A percentile compares a stretch with the other conserved stretches of the same genome.
Conservation (phyloP, 2,888 invertebrate species). For the Aricia artaxerxes region DNA sequence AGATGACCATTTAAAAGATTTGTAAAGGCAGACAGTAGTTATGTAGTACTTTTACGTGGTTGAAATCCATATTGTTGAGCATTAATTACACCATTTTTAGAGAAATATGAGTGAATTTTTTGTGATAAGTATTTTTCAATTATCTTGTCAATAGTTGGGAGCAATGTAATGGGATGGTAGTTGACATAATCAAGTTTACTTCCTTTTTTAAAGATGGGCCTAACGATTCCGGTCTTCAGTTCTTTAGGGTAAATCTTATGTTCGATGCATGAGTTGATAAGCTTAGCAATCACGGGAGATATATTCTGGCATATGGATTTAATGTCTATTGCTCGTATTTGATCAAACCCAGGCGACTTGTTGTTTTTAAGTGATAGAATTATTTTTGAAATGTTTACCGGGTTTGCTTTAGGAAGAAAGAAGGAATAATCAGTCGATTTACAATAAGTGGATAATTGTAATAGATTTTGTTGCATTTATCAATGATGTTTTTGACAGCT, state of each 20-base stretch:
- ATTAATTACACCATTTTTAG: conserved; percentile 25
- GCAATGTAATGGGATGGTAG: conserved; percentile 3
- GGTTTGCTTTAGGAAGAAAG: too few relatives aligned
- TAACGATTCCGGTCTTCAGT: conserved; percentile 39
- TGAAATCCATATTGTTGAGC: not conserved
- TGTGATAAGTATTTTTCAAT: conserved; percentile 30
- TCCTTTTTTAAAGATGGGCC: conserved; percentile 37
- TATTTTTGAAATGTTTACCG: too few relatives aligned
- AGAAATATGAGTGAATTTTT: conserved; percentile 26
- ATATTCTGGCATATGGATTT: conserved; percentile 22
- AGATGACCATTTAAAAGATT: conserved; percentile 17
- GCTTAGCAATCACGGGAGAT: conserved; percentile 24
- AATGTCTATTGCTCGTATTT: too few relatives aligned
- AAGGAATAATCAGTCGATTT: too few relatives aligned
- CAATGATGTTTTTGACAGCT: too few relatives aligned
- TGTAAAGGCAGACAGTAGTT: conserved; percentile 29
- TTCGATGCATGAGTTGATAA: conserved; percentile 35
- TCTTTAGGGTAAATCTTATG: conserved; percentile 34
- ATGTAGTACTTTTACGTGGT: conserved; percentile 10
- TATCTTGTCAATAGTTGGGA: conserved; percentile 26
- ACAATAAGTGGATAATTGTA: too few relatives aligned
- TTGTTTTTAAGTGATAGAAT: too few relatives aligned
- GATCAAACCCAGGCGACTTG: not conserved
- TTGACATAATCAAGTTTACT: too few relatives aligned
- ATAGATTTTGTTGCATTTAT: too few relatives aligned